Conservation (phyloP, 1,140 invertebrate species). For the Macrosteles quadrilineatus region DNA sequence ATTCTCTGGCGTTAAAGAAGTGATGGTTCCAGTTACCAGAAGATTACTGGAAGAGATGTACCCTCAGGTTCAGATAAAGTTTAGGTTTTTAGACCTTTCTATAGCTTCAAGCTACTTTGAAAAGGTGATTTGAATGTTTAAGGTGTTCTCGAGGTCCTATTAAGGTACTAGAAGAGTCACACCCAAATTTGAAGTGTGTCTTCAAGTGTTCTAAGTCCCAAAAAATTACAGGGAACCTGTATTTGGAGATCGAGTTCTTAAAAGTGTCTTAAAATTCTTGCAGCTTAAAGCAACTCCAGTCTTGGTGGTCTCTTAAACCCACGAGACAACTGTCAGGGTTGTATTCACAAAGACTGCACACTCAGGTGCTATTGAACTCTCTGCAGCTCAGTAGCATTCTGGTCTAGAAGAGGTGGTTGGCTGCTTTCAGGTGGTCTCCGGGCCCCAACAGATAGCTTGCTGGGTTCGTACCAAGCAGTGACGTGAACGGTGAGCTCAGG, state of each 20-base stretch:
- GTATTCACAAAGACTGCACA: conserved; percentile 29
- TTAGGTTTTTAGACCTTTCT: too few relatives aligned
- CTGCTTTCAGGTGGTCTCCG: conserved; percentile 30
- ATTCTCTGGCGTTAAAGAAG: too few relatives aligned
- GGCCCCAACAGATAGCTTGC: conserved; percentile 37
- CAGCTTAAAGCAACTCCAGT: neutral
- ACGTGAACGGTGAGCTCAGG: conserved; percentile 32
- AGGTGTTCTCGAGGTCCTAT: conserved; percentile 31
- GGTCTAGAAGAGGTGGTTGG: conserved; percentile 38
- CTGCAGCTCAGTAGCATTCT: neutral
- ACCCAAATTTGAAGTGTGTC: conserved; percentile 27
- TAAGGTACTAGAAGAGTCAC: conserved; percentile 32
- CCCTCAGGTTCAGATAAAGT: too few relatives aligned
- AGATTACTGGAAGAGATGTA: too few relatives aligned
- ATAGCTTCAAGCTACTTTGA: neutral
- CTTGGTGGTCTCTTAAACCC: conserved; percentile 22
- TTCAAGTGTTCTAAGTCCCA: too few relatives aligned
- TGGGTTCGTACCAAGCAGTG: conserved; percentile 26
- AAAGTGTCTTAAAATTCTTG: neutral
- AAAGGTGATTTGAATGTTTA: conserved; percentile 35
- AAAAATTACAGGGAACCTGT: too few relatives aligned
- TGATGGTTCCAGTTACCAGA: too few relatives aligned
- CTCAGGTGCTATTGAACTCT: neutral
- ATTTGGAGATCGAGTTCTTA: too few relatives aligned
- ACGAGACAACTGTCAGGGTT: conserved; percentile 24